phyloP scores from a whole-genome alignment of 2,888 invertebrate genomes.

The Ornithoptera alexandrae region DNA sequence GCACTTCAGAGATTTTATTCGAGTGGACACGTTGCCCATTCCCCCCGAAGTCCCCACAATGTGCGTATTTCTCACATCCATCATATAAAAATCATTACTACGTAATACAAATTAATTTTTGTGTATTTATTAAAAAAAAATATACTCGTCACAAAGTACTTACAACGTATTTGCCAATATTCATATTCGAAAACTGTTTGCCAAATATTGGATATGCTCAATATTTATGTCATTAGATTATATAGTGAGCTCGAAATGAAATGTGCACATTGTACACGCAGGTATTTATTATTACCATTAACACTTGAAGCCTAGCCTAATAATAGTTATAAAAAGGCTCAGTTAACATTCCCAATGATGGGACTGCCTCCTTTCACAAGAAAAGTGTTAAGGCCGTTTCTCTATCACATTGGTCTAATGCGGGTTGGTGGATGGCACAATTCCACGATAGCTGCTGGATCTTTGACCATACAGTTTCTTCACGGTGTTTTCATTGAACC shows the following conservation, averaged over 20 bases:
- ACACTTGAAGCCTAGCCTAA: conserved; percentile 63
- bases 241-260: conserved; percentile 47
- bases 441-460: too few relatives aligned
- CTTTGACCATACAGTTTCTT: too few relatives aligned
- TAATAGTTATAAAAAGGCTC: too few relatives aligned
- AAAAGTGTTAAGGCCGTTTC: too few relatives aligned
- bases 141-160: conserved; percentile 60
- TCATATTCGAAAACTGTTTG: conserved; percentile 40
- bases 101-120: conserved; percentile 25
- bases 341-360: too few relatives aligned
- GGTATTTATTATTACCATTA: conserved; percentile 62
- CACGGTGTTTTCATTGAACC: too few relatives aligned
- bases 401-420: too few relatives aligned
- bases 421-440: too few relatives aligned
- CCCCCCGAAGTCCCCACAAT: conserved; percentile 50
- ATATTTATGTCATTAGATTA: conserved; percentile 47
- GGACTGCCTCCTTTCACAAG: too few relatives aligned
- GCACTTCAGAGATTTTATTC: conserved; percentile 29
- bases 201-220: conserved; percentile 67
- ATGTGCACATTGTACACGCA: conserved; percentile 67
- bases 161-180: conserved; percentile 35
- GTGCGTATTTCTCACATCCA: conserved; percentile 65
- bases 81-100: conserved; percentile 29
- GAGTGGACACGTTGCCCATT: conserved; percentile 48
- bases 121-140: conserved; percentile 28